Evolutionary conservation across 2,797 vertebrate species (phyloP), one percentile per base, ranked within the genome.

Genomic region (Arrhamphus sclerolepis): DNA sequence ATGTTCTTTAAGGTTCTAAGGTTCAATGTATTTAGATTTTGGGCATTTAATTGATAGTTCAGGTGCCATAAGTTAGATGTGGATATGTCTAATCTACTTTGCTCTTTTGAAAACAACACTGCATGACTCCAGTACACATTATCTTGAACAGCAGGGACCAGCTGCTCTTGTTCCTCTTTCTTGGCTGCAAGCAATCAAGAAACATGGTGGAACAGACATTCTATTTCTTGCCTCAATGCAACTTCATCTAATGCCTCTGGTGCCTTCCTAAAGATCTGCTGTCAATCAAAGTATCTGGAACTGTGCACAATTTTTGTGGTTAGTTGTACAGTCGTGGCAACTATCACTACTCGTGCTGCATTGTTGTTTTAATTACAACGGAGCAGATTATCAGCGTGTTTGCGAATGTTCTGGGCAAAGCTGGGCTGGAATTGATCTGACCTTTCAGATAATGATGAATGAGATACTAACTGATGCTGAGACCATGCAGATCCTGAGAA

Each of bases 331-430:
- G 34, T 38, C 14, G 1, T 11, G 31, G 31, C 34, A 16, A 13
- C 34, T 38, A 38, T 13, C 34, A 5, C 34, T 16, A 38, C 34
- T 38, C 34, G 5, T 5, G 34, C 7, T 14, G 14, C 31, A n/a
- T 39, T 42, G 54, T 38, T n/a, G 50, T 24, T 24, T 62, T 64
- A 77, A 77, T 72, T 62, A 29, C 56, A 75, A 77, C 39, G 70
- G 3, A 51, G 1, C 31, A 51, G 71, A 81, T 82, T 72, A 84
- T 40, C 29, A 6, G 49, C 6, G 18, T 19, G 46, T 62, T 43
- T 42, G 53, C 41, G 47, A 62, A 21, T 7, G 7, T 18, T 52
- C 21, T 21, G 8, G 16, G 14, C 13, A 1, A 64, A 13, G 19
- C 58, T 54, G 46, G 71, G 62, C 64, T 7, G 34, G 0, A 50